A percentile compares a stretch with the other conserved stretches of the same genome.
phyloP scores from a whole-genome alignment of 2,888 invertebrate species.

The Atherix ibis region DNA sequence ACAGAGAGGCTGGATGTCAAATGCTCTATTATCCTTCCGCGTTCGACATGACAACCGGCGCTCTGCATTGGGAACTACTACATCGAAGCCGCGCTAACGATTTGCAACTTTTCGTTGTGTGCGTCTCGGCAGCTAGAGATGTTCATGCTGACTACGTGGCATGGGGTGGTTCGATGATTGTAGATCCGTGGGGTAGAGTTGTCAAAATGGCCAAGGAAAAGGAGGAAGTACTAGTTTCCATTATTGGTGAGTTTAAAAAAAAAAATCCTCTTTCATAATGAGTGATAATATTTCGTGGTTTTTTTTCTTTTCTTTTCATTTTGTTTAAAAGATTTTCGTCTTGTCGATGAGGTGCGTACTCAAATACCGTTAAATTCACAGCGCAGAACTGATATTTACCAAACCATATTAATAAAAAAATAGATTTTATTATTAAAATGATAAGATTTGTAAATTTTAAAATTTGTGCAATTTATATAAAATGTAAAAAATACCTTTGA shows the following conservation, averaged over 20 bases:
- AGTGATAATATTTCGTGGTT: too few species aligned
- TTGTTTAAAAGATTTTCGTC: constrained; percentile 45
- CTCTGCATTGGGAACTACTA: constrained; percentile 81
- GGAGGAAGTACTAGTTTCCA: constrained; percentile 54
- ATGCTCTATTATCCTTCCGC: constrained; percentile 84
- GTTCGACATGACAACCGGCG: constrained; percentile 89
- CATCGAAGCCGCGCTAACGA: constrained; percentile 70
- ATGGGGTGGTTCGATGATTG: constrained; percentile 74
- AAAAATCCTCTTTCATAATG: too few species aligned
- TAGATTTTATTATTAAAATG: too few species aligned
- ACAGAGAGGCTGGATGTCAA: constrained; percentile 60
- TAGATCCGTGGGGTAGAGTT: constrained; percentile 65
- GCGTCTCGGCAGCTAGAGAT: constrained; percentile 71
- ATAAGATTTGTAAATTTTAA: too few species aligned
- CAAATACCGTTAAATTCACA: constrained; percentile 72
- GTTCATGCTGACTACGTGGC: constrained; percentile 62
- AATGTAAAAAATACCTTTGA: too few species aligned
- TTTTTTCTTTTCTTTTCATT: not conserved
- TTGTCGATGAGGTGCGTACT: constrained; percentile 58
- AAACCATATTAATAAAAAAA: too few species aligned
- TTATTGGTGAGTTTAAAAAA: constrained; percentile 45
- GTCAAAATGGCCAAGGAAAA: constrained; percentile 49
- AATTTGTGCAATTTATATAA: too few species aligned
- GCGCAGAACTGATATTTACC: constrained; percentile 58
- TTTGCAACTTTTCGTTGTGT: constrained; percentile 76